Conservation (phyloP, 2,113 vertebrate genomes). For the Dolichallabes microphthalmus region DNA sequence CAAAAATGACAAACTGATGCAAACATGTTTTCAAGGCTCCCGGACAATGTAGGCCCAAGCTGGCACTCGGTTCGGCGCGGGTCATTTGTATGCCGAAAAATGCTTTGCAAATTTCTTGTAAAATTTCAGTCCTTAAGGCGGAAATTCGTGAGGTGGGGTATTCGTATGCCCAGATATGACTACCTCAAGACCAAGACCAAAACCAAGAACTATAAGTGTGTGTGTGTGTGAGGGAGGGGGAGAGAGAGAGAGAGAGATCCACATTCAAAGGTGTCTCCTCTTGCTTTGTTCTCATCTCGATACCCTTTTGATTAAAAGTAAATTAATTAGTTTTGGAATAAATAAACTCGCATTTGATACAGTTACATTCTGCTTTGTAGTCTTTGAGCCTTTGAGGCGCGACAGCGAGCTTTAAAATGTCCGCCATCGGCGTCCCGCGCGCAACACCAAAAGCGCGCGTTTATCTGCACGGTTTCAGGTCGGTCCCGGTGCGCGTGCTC, state of each 20-base stretch:
- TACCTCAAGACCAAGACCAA: no score
- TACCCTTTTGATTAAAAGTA: constrained; percentile 32
- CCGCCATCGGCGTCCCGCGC: constrained; percentile 5
- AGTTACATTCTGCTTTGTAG: constrained; percentile 15
- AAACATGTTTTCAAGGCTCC: no score
- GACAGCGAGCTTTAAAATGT: background rate
- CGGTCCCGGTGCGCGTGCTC: constrained; percentile 49
- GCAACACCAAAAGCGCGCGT: constrained; percentile 59
- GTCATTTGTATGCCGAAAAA: no score
- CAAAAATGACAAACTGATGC: no score
- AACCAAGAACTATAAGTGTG: background rate
- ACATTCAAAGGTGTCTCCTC: constrained; percentile 17
- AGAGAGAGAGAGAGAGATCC: background rate
- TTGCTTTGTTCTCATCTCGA: background rate
- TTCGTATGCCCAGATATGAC: no score
- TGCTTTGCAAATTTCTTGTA: no score
- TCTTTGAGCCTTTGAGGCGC: constrained; percentile 23
- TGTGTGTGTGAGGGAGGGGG: background rate
- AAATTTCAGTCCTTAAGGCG: no score
- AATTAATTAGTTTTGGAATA: constrained; percentile 37
- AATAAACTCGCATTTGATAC: constrained; percentile 14
- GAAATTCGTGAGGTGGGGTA: no score
- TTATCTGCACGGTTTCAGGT: constrained; percentile 67
- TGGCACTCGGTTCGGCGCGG: no score
- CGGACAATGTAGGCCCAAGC: no score